Evolutionary conservation across 2,113 vertebrate species (phyloP).

Genomic region (Macrotus californicus): DNA sequence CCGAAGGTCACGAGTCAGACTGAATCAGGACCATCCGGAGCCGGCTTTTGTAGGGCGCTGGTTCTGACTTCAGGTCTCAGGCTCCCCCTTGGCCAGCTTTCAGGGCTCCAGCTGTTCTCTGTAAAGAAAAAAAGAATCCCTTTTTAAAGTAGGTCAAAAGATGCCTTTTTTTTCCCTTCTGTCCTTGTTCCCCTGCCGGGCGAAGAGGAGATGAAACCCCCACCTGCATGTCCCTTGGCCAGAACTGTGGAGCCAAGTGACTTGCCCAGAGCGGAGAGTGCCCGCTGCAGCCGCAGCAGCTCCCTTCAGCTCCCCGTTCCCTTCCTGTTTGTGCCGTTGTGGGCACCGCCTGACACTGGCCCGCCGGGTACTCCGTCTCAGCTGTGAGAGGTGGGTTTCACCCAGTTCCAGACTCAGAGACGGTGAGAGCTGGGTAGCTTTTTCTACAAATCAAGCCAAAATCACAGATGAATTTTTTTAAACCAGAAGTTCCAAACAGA

Average conservation of each 20-base stretch:
- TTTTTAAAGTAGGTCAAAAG: slow-evolving; percentile 63
- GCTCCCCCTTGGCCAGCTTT: slow-evolving; percentile 54
- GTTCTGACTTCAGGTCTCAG: slow-evolving; percentile 67
- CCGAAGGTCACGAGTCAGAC: slow-evolving; percentile 68
- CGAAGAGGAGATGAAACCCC: fast-evolving
- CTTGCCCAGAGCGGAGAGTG: slow-evolving; percentile 16
- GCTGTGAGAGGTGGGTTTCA: not conserved
- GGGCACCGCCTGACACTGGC: not conserved
- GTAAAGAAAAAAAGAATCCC: slow-evolving; percentile 24
- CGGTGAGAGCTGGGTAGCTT: not conserved
- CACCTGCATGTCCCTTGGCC: slow-evolving; percentile 11
- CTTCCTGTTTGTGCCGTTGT: slow-evolving; percentile 22
- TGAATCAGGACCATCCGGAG: slow-evolving; percentile 63
- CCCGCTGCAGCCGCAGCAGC: not conserved
- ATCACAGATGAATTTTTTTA: not conserved
- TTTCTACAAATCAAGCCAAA: not conserved
- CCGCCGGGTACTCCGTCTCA: not conserved
- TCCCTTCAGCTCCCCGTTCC: not conserved
- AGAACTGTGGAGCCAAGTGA: not conserved
- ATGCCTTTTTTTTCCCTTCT: slow-evolving; percentile 42
- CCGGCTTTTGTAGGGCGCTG: slow-evolving; percentile 33
- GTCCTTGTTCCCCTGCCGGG: slow-evolving; percentile 2
- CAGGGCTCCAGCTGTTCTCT: slow-evolving; percentile 58
- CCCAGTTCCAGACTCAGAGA: slow-evolving; percentile 5
- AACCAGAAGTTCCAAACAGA: not conserved